Evolutionary conservation across 2,888 invertebrate species (phyloP), one percentile per base, ranked within the genome.

Genomic region (Palloptera scutellata): DNA sequence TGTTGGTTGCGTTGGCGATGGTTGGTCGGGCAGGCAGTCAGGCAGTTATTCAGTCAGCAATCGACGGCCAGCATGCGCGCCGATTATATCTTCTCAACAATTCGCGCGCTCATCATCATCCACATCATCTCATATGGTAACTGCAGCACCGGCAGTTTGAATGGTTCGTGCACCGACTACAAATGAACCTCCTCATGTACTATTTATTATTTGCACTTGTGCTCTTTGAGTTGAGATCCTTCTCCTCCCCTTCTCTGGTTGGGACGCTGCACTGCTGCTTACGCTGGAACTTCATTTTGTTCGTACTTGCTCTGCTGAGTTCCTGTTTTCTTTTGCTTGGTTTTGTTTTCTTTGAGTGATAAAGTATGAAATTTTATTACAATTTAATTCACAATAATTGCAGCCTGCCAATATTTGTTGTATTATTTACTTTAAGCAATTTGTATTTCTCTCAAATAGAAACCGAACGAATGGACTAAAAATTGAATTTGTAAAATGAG

Each of bases 351-450:
- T 53, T 10, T 45, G 20, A 40, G 71, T 73, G 74, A 77, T 78
- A 78, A 78, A 77, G 70, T 77, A 74, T 72, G 75, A 72, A 73
- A 75, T 77, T 79, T 79, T 79, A 78, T 79, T 79, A 78, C 79
- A 77, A 78, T 79, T 79, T 79, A 79, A 79, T 79, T 78, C 76
- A 78, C 75, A 73, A 74, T 79, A 78, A 78, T 79, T 78, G 76
- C 73, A 72, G 75, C 69, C 74, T 78, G 76, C 75, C 75, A 75
- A 4, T n/a, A 30, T 30, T 30, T 30, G 30, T 30, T 30, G 30
- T 30, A 30, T 30, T 30, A 30, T 30, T 30, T 30, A 30, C 30
- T 30, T 30, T 30, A 30, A 30, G 30, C 30, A 30, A 30, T 30
- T 30, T 30, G 30, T 30, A 30, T 30, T 30, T 2, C 30, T 30